These are phyloP conservation scores for Cetonia aurata DNA, from an alignment of 2,888 invertebrate species.

Conservation along the genomic window DNA sequence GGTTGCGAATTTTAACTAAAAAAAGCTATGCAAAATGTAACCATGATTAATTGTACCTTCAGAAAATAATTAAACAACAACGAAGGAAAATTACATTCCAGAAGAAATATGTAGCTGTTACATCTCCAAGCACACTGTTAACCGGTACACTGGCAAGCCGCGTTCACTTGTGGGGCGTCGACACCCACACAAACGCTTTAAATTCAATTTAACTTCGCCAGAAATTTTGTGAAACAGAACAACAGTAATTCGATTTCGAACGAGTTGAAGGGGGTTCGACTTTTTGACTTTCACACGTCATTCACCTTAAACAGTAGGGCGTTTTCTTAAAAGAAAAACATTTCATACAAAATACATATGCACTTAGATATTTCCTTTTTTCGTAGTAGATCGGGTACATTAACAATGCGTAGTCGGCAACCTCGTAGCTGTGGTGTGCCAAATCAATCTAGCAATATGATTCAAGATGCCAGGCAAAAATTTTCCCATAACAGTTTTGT, in stretches of 20 bases:
- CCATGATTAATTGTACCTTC: conserved; percentile 43
- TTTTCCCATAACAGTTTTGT: no score
- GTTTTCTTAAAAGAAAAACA: background rate
- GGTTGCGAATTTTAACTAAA: conserved; percentile 30
- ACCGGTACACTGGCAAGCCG: background rate
- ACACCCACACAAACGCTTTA: conserved; percentile 10
- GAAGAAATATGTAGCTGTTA: conserved; percentile 37
- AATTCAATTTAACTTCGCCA: conserved; percentile 43
- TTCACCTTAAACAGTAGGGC: background rate
- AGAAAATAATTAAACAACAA: conserved; percentile 43
- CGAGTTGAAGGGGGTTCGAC: background rate
- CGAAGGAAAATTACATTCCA: conserved; percentile 29
- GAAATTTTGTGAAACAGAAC: conserved; percentile 35
- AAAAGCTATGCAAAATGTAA: conserved; percentile 41
- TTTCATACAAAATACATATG: no score
- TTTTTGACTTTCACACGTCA: conserved; percentile 8
- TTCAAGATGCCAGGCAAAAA: no score
- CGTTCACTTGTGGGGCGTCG: background rate
- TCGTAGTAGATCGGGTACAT: no score
- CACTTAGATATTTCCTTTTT: no score
- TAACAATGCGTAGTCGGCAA: no score
- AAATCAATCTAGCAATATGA: no score
- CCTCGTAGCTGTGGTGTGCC: no score
- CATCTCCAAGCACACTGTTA: background rate
- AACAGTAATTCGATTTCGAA: conserved; percentile 36